Evolutionary conservation across 2,113 vertebrate species (phyloP).

Genomic region (Cyphomyrus plagiostoma): DNA sequence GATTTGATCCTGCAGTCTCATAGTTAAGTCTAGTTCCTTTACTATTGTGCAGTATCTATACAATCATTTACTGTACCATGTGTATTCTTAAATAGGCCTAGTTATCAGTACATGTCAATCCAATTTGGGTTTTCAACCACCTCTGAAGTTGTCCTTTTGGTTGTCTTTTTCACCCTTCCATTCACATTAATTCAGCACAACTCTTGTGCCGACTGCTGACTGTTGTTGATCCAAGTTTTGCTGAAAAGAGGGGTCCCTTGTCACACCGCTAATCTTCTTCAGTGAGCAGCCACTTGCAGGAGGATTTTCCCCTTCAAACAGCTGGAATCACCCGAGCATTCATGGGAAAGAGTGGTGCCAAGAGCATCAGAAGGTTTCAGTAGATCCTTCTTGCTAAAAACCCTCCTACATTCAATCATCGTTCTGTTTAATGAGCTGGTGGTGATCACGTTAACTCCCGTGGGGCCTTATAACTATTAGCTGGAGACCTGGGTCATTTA

Average conservation of each 20-base stretch:
- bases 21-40: background rate
- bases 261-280: constrained; percentile 41
- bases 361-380: constrained; percentile 40
- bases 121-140: background rate
- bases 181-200: background rate
- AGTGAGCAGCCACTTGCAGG: constrained; percentile 42
- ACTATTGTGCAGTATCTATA: background rate
- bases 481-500: constrained; percentile 2
- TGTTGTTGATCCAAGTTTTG: background rate
- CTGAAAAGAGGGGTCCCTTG: background rate
- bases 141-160: background rate
- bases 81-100: background rate
- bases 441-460: background rate
- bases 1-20: background rate
- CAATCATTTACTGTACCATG: background rate
- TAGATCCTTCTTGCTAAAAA: background rate
- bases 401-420: background rate
- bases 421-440: background rate
- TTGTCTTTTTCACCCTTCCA: background rate
- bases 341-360: constrained; percentile 38
- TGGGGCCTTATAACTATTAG: background rate
- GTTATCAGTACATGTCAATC: background rate
- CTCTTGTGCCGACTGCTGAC: background rate
- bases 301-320: constrained; percentile 55
- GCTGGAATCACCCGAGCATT: constrained; percentile 47